phyloP scores from a whole-genome alignment of 2,797 vertebrate genomes.

The Amblyopsis hoosieri region DNA sequence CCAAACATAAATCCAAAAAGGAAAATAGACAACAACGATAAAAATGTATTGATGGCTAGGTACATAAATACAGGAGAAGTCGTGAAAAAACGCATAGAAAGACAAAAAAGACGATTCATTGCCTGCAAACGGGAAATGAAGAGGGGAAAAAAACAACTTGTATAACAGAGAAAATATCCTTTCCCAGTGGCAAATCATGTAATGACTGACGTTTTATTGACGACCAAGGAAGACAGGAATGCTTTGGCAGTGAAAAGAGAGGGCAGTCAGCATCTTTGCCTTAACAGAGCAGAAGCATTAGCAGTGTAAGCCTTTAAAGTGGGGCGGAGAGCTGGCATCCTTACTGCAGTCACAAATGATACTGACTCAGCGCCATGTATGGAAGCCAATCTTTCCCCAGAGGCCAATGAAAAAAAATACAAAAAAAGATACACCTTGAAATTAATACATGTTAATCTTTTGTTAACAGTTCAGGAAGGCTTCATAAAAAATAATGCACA shows the following conservation, averaged over 20 bases:
- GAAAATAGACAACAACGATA: not conserved
- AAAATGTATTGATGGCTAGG: constrained; percentile 10
- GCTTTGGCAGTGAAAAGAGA: constrained; percentile 61
- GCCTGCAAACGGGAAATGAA: constrained; percentile 48
- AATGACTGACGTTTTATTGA: constrained; percentile 63
- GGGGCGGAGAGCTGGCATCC: constrained; percentile 52
- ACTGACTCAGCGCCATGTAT: constrained; percentile 54
- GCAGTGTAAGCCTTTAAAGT: constrained; percentile 35
- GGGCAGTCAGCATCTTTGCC: constrained; percentile 62
- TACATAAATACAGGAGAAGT: not conserved
- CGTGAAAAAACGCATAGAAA: not conserved
- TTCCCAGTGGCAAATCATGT: constrained; percentile 52
- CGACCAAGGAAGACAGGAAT: constrained; percentile 53
- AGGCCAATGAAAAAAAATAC: constrained; percentile 3
- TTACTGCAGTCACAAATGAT: constrained; percentile 24
- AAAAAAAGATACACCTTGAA: not conserved
- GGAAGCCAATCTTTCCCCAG: constrained; percentile 3
- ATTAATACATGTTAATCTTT: constrained; percentile 3
- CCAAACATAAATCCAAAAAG: too few species aligned
- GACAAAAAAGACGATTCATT: constrained; percentile 45
- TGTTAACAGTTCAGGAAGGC: too few species aligned
- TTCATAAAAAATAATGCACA: too few species aligned
- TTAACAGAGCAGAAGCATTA: constrained; percentile 12
- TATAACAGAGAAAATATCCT: constrained; percentile 35
- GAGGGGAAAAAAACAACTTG: constrained; percentile 11